Conservation (phyloP, 2,797 vertebrate species). For the Sus cebifrons region DNA sequence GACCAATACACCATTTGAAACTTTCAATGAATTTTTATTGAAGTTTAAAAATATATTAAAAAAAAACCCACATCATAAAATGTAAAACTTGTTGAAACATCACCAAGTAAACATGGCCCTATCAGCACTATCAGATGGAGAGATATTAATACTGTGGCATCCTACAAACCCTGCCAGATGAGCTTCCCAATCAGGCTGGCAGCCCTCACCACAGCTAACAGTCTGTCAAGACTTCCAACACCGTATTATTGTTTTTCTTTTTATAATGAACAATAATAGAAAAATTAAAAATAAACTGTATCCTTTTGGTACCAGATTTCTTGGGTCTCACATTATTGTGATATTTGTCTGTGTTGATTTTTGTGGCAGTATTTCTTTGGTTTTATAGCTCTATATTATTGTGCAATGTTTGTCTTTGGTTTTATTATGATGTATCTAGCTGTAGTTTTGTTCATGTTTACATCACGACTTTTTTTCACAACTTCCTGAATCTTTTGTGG, state of each 20-base stretch:
- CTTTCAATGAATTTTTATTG: neutral
- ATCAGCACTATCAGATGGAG: neutral
- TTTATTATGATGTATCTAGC: neutral
- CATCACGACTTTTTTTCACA: neutral
- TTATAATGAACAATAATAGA: neutral
- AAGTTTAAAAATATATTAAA: neutral
- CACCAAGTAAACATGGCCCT: neutral
- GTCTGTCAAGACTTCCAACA: neutral
- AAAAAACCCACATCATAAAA: neutral
- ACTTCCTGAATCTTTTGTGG: neutral
- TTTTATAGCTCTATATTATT: neutral
- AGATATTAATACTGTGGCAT: rapidly evolving
- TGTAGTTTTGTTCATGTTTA: neutral
- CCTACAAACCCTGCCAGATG: neutral
- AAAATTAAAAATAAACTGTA: neutral
- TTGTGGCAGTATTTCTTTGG: neutral
- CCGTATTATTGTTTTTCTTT: neutral
- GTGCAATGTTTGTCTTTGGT: neutral
- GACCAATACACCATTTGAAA: neutral
- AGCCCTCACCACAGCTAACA: neutral
- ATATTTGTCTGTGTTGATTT: neutral
- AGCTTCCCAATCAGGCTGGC: rapidly evolving
- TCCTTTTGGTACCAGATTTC: neutral
- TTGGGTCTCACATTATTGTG: neutral
- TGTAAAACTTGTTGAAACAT: neutral